phyloP scores from a whole-genome alignment of 2,888 invertebrate genomes.

The Phortica magna region DNA sequence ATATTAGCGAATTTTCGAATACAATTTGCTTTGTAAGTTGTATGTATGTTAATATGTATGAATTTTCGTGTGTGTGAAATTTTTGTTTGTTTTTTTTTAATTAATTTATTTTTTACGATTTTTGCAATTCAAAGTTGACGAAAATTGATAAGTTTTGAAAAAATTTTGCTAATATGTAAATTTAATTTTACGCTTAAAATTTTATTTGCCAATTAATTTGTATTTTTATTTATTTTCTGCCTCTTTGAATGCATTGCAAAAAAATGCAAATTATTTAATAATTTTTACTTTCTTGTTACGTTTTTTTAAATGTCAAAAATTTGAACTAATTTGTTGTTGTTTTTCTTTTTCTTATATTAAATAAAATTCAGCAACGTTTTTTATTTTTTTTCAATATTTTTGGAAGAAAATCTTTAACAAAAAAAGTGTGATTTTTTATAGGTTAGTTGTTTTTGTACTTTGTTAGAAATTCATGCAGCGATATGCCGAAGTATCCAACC shows the following conservation, averaged over 20 bases:
- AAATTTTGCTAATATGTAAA: not conserved
- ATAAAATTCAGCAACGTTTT: slow-evolving; percentile 10
- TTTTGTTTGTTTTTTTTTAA: not conserved
- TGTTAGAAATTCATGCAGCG: slow-evolving; percentile 68
- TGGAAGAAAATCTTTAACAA: slow-evolving; percentile 2
- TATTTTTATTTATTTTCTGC: not conserved
- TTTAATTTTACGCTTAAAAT: not conserved
- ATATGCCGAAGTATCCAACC: slow-evolving; percentile 68
- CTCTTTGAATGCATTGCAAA: not conserved
- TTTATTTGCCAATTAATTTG: not conserved
- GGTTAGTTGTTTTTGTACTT: slow-evolving; percentile 58
- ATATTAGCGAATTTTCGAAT: not conserved
- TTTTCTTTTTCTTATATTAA: not conserved
- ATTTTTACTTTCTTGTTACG: slow-evolving; percentile 2
- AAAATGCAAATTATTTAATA: not conserved
- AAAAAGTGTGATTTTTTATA: slow-evolving; percentile 27
- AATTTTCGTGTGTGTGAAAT: not conserved
- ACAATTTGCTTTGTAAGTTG: not conserved
- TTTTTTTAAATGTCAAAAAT: not conserved
- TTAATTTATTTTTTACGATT: not conserved
- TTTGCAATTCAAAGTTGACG: not conserved
- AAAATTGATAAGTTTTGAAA: not conserved
- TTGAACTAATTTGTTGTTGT: slow-evolving; percentile 1
- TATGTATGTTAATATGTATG: not conserved
- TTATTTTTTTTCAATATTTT: not conserved